Conservation (phyloP, 2,888 invertebrate genomes). For the Campoplex capitator region DNA sequence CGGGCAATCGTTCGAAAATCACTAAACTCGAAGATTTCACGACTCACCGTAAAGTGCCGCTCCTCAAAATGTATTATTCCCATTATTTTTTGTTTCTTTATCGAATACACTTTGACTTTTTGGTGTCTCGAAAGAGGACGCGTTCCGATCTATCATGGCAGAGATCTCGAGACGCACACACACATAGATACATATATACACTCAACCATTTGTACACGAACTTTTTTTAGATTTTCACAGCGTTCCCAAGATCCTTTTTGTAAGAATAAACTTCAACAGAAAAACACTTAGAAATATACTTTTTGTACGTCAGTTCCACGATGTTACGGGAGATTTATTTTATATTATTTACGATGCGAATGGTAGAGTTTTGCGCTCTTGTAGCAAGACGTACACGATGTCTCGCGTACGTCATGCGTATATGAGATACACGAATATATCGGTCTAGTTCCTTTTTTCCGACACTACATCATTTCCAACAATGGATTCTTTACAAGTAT, state of each 20-base stretch:
- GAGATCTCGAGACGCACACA: conserved; percentile 76
- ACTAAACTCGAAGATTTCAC: conserved; percentile 43
- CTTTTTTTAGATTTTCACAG: conserved; percentile 17
- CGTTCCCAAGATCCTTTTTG: conserved; percentile 9
- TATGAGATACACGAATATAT: conserved; percentile 61
- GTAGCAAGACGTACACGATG: conserved; percentile 75
- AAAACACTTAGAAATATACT: conserved; percentile 12
- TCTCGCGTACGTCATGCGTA: conserved; percentile 77
- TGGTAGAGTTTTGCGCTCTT: conserved; percentile 71
- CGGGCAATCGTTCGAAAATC: conserved; percentile 29
- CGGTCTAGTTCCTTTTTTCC: conserved; percentile 69
- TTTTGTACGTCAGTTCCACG: neutral
- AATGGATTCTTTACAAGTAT: neutral
- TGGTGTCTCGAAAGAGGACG: conserved; percentile 79
- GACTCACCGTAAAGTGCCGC: conserved; percentile 79
- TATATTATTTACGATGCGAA: conserved; percentile 45
- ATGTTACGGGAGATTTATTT: conserved; percentile 21
- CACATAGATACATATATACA: conserved; percentile 70
- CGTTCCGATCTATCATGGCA: conserved; percentile 84
- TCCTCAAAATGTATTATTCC: conserved; percentile 78
- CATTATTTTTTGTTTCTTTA: conserved; percentile 74
- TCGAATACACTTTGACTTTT: conserved; percentile 73
- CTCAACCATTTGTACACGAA: conserved; percentile 57
- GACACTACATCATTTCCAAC: neutral
- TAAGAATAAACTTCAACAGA: conserved; percentile 9